Conservation (phyloP, 2,113 vertebrate genomes). For the Oenanthe melanoleuca region DNA sequence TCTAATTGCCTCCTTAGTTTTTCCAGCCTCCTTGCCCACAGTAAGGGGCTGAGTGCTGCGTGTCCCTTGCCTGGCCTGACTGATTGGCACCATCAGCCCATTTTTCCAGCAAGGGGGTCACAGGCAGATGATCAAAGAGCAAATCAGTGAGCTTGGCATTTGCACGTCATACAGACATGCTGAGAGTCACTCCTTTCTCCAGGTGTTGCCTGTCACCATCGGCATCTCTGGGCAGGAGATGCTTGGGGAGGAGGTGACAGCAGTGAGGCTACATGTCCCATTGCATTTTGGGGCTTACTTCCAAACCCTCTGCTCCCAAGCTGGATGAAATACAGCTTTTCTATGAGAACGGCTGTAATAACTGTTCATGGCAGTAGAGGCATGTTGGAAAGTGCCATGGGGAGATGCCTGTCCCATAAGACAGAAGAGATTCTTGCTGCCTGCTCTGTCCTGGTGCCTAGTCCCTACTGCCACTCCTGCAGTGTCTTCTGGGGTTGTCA, state of each 20-base stretch:
- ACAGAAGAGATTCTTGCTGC: neutral
- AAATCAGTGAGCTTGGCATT: neutral
- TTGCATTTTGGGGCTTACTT: neutral
- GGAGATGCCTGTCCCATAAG: neutral
- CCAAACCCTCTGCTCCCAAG: neutral
- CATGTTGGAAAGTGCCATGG: neutral
- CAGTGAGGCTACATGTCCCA: rapidly evolving
- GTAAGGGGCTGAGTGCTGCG: neutral
- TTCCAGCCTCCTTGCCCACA: neutral
- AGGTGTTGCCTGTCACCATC: neutral
- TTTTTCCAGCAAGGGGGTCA: neutral
- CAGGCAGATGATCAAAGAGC: neutral
- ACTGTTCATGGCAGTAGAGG: rapidly evolving
- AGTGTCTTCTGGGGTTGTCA: neutral
- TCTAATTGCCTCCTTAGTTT: neutral
- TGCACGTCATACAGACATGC: neutral
- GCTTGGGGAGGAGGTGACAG: neutral
- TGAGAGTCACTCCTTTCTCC: neutral
- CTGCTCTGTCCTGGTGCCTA: neutral
- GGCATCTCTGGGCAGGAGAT: neutral
- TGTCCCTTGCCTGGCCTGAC: neutral
- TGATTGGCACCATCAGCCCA: neutral
- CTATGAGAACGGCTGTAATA: neutral
- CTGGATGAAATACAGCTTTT: neutral
- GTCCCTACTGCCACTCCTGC: neutral